A percentile compares a stretch with the other conserved stretches of the same genome.
Evolutionary conservation across 2,113 vertebrate species (phyloP).

Genomic region (Gambusia affinis): DNA sequence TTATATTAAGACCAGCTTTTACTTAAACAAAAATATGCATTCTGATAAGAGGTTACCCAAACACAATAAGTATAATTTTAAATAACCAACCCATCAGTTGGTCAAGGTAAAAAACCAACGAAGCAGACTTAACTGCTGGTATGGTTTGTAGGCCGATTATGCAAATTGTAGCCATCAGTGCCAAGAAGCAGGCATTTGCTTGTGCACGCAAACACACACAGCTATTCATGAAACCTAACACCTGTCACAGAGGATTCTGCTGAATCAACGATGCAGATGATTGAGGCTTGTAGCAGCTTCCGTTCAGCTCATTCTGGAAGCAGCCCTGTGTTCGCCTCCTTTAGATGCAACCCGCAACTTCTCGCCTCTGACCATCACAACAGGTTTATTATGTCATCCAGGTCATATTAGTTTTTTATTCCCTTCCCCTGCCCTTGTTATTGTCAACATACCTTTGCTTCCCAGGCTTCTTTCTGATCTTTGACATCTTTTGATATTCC

Average conservation of each 20-base stretch:
- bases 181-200: conserved; percentile 33
- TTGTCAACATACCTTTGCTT: neutral
- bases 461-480: neutral
- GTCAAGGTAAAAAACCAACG: neutral
- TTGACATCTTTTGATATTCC: neutral
- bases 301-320: conserved; percentile 6
- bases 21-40: neutral
- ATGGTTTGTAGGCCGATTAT: conserved; percentile 41
- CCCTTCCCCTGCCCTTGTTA: neutral
- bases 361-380: neutral
- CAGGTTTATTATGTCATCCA: neutral
- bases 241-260: conserved; percentile 41
- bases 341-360: neutral
- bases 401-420: neutral
- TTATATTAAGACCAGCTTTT: neutral
- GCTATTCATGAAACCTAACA: conserved; percentile 48
- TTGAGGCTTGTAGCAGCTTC: neutral
- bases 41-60: neutral
- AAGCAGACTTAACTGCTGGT: conserved; percentile 7
- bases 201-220: conserved; percentile 28
- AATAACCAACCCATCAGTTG: neutral
- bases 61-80: neutral
- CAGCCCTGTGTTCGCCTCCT: neutral
- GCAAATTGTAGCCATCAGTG: conserved; percentile 55
- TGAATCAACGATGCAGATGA: conserved; percentile 37